Base-by-base conservation (phyloP, 1,140 invertebrate genomes). In the Homarus americanus region DNA sequence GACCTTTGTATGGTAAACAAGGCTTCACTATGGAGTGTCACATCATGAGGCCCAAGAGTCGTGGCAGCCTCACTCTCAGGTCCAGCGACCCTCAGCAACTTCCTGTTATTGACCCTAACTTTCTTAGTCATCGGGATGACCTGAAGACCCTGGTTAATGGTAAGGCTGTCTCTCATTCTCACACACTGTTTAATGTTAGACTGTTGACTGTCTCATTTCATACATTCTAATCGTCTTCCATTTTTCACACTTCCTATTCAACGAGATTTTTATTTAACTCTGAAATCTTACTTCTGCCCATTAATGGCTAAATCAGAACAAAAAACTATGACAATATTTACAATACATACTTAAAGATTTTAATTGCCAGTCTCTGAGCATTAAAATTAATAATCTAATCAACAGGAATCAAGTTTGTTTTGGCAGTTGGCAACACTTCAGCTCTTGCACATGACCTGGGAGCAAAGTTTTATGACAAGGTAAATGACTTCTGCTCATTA, bases 41-140 rank as follows among this genome's bases (percentile, higher is more conserved):
- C 36, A 36, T 92, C 5, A 88, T 94, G 58, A 82, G 93, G 44
- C 94, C 95, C 0, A 93, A 94, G 75, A 94, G 94, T n/a, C 91
- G 79, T 38, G 95, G 95, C 36, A 94, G 91, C 24, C 86, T 95
- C 17, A 93, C 93, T 76, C 83, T 94, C 5, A 82, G 92, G 40
- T 93, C 93, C 10, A 83, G 91, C 15, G 93, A 95, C 93, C 96
- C 96, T 9, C 93, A 93, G 32, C 93, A 94, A 28, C 94, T 94
- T 87, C 96, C 96, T 12, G 93, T 95, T 32, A 94, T 96, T 72
- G 94, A 96, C 93, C 95, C 96, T 4, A 95, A 94, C 41, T 95
- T 95, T 88, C 91, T 95, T 1, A 93, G 92, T 12, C 93, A 94
- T 92, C 92, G 92, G 2, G 89, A 93, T 40, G 94, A 94, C 72